Percentiles rank a stretch among this genome's conserved stretches.
phyloP scores from a whole-genome alignment of 2,113 vertebrate species.

The Pygoscelis adeliae region DNA sequence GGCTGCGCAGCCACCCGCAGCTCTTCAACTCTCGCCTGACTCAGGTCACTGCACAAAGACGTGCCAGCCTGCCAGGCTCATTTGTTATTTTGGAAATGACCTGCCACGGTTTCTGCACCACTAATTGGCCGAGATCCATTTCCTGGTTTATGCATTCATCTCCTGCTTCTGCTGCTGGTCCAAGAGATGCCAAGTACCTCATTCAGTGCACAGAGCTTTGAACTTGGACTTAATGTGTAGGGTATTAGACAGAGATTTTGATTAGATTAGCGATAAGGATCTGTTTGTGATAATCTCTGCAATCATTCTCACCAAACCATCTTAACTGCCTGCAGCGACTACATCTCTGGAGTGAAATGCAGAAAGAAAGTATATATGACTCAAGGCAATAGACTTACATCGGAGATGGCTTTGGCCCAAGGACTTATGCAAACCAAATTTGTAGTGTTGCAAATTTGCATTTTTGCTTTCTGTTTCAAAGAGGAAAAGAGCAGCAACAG shows the following conservation, averaged over 20 bases:
- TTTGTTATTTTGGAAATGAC: constrained; percentile 63
- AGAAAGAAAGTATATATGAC: not conserved
- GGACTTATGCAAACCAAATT: constrained; percentile 33
- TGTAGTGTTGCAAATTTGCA: not conserved
- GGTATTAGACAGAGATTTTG: constrained; percentile 14
- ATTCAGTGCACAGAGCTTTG: not conserved
- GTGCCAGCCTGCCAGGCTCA: constrained; percentile 24
- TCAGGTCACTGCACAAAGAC: constrained; percentile 45
- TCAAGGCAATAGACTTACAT: not conserved
- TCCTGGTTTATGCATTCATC: constrained; percentile 31
- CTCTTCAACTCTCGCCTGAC: constrained; percentile 1
- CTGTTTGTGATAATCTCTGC: constrained; percentile 1
- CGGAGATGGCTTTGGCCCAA: constrained; percentile 29
- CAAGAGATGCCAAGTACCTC: not conserved
- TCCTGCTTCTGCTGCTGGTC: constrained; percentile 22
- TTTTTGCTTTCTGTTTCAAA: constrained; percentile 35
- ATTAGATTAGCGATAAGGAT: constrained; percentile 28
- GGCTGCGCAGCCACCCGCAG: not conserved
- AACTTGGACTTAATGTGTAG: not conserved
- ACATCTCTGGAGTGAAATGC: not conserved
- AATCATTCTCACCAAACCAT: constrained; percentile 27
- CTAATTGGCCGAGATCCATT: constrained; percentile 55
- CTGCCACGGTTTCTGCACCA: constrained; percentile 10
- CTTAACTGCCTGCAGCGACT: not conserved
- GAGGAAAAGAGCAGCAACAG: not conserved